Percentiles rank a stretch among this genome's conserved stretches.
Evolutionary conservation across 2,797 vertebrate species (phyloP).

Genomic region (Silurus lanzhouensis): DNA sequence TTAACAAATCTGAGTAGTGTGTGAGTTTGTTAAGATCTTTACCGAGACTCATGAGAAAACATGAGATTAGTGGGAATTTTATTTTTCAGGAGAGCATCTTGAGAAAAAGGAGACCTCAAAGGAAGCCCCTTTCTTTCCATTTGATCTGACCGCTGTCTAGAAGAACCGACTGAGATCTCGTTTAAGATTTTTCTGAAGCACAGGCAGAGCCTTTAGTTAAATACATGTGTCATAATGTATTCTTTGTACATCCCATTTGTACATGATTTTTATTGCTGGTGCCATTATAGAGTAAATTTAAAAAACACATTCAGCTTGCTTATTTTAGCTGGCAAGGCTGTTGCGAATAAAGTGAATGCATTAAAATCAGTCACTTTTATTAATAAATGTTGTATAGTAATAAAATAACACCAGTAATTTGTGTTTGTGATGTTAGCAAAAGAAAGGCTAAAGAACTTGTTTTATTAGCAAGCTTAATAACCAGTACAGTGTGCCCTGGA

Average conservation of each 20-base stretch:
- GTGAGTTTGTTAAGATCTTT: background rate
- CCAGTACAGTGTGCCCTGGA: constrained; percentile 8
- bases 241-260: too few species aligned
- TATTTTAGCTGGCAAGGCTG: background rate
- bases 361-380: background rate
- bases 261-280: background rate
- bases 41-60: background rate
- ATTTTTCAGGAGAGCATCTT: background rate
- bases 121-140: background rate
- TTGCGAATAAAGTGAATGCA: background rate
- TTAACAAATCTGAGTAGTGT: background rate
- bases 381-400: too few species aligned
- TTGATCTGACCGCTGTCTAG: background rate
- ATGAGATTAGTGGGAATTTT: background rate
- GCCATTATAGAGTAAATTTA: background rate
- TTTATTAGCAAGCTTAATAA: constrained; percentile 5
- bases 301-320: background rate
- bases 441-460: background rate
- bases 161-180: background rate
- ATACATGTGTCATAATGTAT: background rate
- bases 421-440: background rate
- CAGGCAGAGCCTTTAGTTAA: background rate
- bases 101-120: background rate
- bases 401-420: background rate
- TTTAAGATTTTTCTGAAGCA: background rate